Evolutionary conservation across 2,797 vertebrate species (phyloP), one percentile per base, ranked within the genome.

Genomic region (Pangasius mekongensis): DNA sequence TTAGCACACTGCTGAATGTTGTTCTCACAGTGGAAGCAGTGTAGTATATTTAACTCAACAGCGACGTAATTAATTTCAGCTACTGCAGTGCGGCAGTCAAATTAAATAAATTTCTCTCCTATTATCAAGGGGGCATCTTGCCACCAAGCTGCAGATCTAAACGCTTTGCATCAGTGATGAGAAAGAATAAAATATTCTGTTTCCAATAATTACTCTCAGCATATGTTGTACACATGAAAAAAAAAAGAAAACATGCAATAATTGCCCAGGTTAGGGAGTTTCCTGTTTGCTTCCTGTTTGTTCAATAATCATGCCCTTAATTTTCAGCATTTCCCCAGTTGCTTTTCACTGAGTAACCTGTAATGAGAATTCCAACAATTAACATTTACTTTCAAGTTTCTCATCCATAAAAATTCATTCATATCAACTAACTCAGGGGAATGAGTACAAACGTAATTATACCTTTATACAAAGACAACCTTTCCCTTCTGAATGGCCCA

Each of bases 11-110:
- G 71, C 83, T 92, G 94, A 89, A 91, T 90, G 62, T 87, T 88
- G 90, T 93, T 94, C 90, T 83, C 93, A 95, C 95, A 95, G 94
- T 94, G 92, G 92, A 96, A 92, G 94, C 94, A 92, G 90, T 94
- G 94, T 96, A 96, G 94, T 96, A 94, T 95, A 91, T 93, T 92
- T 90, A 92, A 86, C 90, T 87, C 88, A 94, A 95, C 93, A 93
- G 92, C 93, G 89, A 91, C 92, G 91, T 94, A 96, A 96, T 96
- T 96, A 96, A 96, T 96, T 96, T 95, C 92, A 94, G 92, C 91
- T 92, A 93, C 92, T 93, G 93, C 93, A 93, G 93, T 95, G 92
- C 93, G 93, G 94, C 93, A 95, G 95, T 95, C 93, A 93, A 96
- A 95, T 93, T 91, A 95, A 96, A 96, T 94, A 95, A 91, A 95